These are phyloP conservation scores for Drosophila anceps DNA, from an alignment of 2,888 invertebrate genomes.

Conservation along the genomic window DNA sequence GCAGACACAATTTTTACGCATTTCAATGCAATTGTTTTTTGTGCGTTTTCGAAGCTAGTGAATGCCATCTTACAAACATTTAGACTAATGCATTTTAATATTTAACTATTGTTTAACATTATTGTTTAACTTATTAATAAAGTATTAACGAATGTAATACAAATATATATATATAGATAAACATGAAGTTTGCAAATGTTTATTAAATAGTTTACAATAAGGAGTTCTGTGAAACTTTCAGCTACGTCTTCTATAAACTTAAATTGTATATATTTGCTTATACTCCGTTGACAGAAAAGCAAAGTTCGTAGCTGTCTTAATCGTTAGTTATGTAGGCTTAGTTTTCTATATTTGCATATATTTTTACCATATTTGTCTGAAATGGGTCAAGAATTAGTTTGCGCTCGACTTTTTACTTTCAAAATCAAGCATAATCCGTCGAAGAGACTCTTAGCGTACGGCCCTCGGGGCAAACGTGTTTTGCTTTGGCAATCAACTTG, in stretches of 20 bases:
- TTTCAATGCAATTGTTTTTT: conserved; percentile 70
- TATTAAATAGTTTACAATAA: background rate
- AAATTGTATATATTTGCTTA: background rate
- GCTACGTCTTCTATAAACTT: background rate
- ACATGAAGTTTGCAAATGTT: background rate
- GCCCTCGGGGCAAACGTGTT: conserved; percentile 36
- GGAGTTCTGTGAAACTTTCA: background rate
- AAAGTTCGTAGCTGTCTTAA: background rate
- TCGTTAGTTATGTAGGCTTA: background rate
- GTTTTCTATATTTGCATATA: conserved; percentile 23
- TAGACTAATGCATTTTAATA: conserved; percentile 77
- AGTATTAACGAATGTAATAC: conserved; percentile 60
- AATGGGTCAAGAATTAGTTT: conserved; percentile 32
- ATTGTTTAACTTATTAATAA: conserved; percentile 67
- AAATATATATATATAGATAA: conserved; percentile 1
- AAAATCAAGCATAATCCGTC: conserved; percentile 26
- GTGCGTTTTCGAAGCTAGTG: conserved; percentile 57
- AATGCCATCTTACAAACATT: conserved; percentile 36
- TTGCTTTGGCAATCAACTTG: conserved; percentile 14
- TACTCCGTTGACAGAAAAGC: background rate
- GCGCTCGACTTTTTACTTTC: conserved; percentile 33
- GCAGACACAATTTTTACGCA: conserved; percentile 49
- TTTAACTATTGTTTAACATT: conserved; percentile 51
- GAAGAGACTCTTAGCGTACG: conserved; percentile 14
- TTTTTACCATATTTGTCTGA: conserved; percentile 10